Evolutionary conservation across 2,113 vertebrate genomes (phyloP).

Genomic region (Microtus ochrogaster): DNA sequence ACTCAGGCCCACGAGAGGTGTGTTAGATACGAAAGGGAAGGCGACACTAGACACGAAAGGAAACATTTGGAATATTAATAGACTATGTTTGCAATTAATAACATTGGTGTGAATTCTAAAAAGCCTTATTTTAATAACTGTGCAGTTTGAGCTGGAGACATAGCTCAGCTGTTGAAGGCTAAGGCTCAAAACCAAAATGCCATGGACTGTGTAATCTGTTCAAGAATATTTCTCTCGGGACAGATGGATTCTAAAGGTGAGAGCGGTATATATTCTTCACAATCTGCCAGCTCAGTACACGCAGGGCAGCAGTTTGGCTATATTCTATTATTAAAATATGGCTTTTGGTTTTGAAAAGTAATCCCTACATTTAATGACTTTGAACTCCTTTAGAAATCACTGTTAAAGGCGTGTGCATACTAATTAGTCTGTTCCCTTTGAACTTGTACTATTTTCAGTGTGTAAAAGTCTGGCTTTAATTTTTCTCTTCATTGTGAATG

Average conservation of each 20-base stretch:
- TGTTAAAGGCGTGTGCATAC: not conserved
- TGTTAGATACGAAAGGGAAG: not conserved
- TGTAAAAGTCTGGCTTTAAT: not conserved
- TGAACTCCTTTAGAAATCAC: not conserved
- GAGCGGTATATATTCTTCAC: not conserved
- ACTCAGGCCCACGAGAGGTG: not conserved
- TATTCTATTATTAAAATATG: slow-evolving; percentile 16
- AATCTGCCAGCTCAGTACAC: not conserved
- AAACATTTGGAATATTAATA: not conserved
- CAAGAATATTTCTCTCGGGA: slow-evolving; percentile 4
- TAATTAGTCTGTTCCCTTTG: not conserved
- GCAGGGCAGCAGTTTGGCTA: not conserved
- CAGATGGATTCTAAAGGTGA: not conserved
- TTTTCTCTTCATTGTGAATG: not conserved
- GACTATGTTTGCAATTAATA: not conserved
- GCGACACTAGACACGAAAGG: not conserved
- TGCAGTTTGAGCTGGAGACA: not conserved
- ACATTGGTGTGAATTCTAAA: not conserved
- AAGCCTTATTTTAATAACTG: not conserved
- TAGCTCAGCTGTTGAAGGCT: not conserved
- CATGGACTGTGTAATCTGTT: slow-evolving; percentile 5
- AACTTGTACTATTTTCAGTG: not conserved
- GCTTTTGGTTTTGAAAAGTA: not conserved
- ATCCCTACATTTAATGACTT: not conserved
- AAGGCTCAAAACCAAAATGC: not conserved